These are phyloP conservation scores for Hapalemur alaotrensis DNA, from an alignment of 2,797 vertebrate genomes.

Conservation along the genomic window DNA sequence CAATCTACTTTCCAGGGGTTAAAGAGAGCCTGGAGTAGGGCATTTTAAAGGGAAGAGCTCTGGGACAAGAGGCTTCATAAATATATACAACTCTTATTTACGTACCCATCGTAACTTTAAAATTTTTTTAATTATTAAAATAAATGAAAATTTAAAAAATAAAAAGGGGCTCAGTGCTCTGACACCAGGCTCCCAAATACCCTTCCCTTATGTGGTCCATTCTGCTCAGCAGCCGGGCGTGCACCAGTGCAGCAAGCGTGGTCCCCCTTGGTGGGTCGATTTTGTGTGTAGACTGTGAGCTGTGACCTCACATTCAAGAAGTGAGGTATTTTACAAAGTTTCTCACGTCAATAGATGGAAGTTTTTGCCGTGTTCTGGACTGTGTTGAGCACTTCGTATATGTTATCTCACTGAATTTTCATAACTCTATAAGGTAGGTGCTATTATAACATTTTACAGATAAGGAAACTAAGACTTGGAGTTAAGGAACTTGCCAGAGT, in stretches of 20 bases:
- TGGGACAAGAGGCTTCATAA: not conserved
- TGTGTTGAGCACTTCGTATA: not conserved
- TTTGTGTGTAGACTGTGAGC: not conserved
- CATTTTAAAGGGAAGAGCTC: not conserved
- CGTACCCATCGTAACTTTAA: not conserved
- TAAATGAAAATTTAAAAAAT: not conserved
- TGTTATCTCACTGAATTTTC: not conserved
- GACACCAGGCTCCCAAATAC: not conserved
- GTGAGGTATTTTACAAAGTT: not conserved
- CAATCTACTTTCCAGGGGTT: not conserved
- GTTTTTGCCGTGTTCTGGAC: rapidly evolving
- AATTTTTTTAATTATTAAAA: not conserved
- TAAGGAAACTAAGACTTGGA: not conserved
- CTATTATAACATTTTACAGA: not conserved
- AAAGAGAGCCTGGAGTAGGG: too few species aligned
- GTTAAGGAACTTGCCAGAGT: not conserved
- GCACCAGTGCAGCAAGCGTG: not conserved
- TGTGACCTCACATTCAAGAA: not conserved
- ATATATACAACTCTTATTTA: not conserved
- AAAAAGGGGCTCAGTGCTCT: not conserved
- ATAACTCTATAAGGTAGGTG: not conserved
- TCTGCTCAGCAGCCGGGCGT: not conserved
- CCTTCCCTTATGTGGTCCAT: not conserved
- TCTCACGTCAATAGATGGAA: not conserved
- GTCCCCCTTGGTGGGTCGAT: rapidly evolving